Evolutionary conservation across 2,797 vertebrate genomes (phyloP).

Genomic region (Propithecus perrieri): DNA sequence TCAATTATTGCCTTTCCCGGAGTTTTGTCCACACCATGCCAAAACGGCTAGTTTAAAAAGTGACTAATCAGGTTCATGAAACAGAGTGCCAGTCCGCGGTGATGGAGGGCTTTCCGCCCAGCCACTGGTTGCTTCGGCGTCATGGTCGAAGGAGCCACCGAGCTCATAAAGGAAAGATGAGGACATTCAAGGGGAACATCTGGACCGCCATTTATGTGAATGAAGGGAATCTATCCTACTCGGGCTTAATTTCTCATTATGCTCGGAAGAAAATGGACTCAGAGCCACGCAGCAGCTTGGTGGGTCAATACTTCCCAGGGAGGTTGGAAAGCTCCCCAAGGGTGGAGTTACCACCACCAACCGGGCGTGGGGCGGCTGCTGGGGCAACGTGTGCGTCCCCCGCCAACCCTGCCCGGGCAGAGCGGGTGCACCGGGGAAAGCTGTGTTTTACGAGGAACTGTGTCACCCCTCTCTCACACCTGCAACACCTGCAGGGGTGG

Average conservation of each 20-base stretch:
- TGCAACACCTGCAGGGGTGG: accelerated
- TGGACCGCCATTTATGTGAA: not conserved
- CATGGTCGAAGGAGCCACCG: not conserved
- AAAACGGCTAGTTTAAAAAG: not conserved
- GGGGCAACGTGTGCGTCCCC: accelerated
- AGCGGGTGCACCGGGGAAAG: accelerated
- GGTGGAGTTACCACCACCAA: not conserved
- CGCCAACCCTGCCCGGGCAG: accelerated
- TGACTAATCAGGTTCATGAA: not conserved
- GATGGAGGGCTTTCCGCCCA: not conserved
- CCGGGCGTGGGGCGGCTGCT: not conserved
- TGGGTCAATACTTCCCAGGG: not conserved
- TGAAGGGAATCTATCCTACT: not conserved
- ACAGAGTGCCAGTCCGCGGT: not conserved
- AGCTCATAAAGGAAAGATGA: not conserved
- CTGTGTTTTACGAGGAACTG: accelerated
- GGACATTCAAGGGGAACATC: not conserved
- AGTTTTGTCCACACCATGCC: not conserved
- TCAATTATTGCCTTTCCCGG: not conserved
- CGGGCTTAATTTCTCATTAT: not conserved
- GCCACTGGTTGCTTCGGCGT: not conserved
- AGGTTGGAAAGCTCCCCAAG: not conserved
- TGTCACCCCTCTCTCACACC: accelerated
- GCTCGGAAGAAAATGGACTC: not conserved
- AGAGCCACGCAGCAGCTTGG: not conserved